A percentile compares a stretch with the other conserved stretches of the same genome.
phyloP scores from a whole-genome alignment of 2,113 vertebrate species.

The Sylvilagus bachmani region DNA sequence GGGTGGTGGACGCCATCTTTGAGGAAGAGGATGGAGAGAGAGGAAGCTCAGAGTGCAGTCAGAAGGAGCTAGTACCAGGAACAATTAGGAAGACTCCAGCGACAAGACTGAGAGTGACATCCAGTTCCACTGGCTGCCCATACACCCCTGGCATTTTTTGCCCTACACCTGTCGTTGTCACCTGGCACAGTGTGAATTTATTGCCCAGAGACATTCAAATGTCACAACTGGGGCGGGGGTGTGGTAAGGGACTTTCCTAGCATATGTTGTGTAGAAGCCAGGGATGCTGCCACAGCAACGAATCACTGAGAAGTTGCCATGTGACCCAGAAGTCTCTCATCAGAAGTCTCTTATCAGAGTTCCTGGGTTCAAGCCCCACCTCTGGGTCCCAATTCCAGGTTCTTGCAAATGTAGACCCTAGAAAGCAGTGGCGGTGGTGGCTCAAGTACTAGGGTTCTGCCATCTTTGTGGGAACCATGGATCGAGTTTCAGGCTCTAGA shows the following conservation, averaged over 20 bases:
- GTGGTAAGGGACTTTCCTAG: background rate
- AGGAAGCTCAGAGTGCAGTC: background rate
- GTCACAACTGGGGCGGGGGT: background rate
- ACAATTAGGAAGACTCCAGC: background rate
- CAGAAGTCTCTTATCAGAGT: no score
- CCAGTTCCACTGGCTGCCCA: background rate
- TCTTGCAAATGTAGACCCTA: no score
- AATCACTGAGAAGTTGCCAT: no score
- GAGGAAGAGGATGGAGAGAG: background rate
- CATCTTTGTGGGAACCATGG: no score
- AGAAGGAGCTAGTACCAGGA: background rate
- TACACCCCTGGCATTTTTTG: background rate
- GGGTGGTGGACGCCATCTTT: background rate
- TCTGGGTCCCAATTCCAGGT: no score
- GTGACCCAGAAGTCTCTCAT: no score
- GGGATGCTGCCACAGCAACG: background rate
- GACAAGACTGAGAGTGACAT: background rate
- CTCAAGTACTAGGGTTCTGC: no score
- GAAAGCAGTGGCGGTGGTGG: no score
- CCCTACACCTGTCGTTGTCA: background rate
- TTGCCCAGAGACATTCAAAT: background rate
- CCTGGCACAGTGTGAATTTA: background rate
- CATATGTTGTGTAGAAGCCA: background rate
- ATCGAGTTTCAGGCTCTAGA: no score
- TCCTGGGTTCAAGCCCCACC: no score